phyloP scores from a whole-genome alignment of 2,888 invertebrate species.

The Drosophila subquinaria region DNA sequence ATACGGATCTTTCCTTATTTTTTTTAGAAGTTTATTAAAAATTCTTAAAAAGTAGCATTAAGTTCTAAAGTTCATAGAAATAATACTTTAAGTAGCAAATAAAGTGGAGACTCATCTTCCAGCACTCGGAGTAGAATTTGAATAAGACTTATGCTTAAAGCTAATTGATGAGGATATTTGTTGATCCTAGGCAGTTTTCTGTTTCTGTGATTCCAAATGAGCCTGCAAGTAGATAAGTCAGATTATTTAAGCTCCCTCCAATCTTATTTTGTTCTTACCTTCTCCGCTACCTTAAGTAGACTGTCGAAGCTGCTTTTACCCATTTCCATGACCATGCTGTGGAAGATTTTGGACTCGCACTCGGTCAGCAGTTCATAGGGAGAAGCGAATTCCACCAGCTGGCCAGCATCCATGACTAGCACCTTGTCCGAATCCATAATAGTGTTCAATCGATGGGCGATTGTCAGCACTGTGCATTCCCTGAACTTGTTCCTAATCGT shows the following conservation, averaged over 20 bases:
- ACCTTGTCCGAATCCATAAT: conserved; percentile 88
- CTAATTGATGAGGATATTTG: conserved; percentile 13
- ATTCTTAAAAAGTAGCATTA: conserved; percentile 12
- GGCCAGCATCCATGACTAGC: conserved; percentile 90
- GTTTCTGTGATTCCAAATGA: conserved; percentile 48
- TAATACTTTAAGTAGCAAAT: conserved; percentile 68
- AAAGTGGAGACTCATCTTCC: conserved; percentile 19
- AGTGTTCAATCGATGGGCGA: conserved; percentile 96
- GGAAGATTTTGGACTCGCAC: conserved; percentile 86
- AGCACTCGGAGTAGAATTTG: background rate
- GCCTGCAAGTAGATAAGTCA: conserved; percentile 31
- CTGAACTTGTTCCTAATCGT: conserved; percentile 92
- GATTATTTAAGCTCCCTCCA: background rate
- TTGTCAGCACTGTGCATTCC: conserved; percentile 93
- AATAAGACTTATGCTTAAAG: background rate
- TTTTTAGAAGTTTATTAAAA: conserved; percentile 11
- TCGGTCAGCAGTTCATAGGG: conserved; percentile 88
- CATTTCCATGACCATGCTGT: conserved; percentile 88
- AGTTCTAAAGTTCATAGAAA: conserved; percentile 32
- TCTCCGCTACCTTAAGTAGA: conserved; percentile 88
- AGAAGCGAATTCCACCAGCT: conserved; percentile 89
- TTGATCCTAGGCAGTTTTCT: conserved; percentile 53
- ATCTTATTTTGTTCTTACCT: conserved; percentile 72
- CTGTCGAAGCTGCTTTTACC: conserved; percentile 89
- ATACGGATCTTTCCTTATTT: background rate